Base-by-base conservation (phyloP, 2,888 invertebrate genomes). In the Coenonympha glycerion region DNA sequence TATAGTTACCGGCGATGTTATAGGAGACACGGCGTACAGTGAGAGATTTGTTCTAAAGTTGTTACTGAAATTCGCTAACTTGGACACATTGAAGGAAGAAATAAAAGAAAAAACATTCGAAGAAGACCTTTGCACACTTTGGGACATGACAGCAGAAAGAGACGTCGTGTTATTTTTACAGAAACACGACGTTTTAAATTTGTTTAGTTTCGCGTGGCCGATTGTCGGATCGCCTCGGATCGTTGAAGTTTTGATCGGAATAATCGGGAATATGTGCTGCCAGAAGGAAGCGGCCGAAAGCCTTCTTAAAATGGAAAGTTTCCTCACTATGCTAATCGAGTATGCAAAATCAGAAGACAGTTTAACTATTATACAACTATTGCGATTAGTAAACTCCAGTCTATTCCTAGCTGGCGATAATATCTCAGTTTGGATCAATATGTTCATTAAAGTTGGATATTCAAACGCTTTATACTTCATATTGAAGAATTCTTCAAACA, bases 141-240 rank as follows among this genome's bases (percentile, higher is more conserved):
- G 95, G 95, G 95, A 95, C 61, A 95, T 95, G 94, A 92, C 95
- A 0, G 88, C 92, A 0, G 93, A 95, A 60, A 88, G 90, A 57
- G 94, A 94, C 66, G 92, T 95, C 0, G 92, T 93, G 6, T 66
- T 89, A 33, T 92, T 92, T 65, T 78, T 95, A 8, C 76, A 92
- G 48, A 86, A 91, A 60, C 89, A 93, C 55, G 89, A 92, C 54
- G 91, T 91, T 52, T 82, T 93, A 3, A 89, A 91, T 48, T 79
- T 94, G 13, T 90, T 92, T 11, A 83, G 89, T 58, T 86, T 89
- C 50, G 88, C 89, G 0, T 67, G 92, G 40, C 82, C 86, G 37
- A 76, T 77, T 9, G 89, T 91, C 0, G 87, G 89, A 41, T 89
- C 91, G 30, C 88, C 89, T 6, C 88, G 95, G 58, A 81, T 94